phyloP scores from a whole-genome alignment of 1,140 invertebrate genomes.

The Mercenaria mercenaria region DNA sequence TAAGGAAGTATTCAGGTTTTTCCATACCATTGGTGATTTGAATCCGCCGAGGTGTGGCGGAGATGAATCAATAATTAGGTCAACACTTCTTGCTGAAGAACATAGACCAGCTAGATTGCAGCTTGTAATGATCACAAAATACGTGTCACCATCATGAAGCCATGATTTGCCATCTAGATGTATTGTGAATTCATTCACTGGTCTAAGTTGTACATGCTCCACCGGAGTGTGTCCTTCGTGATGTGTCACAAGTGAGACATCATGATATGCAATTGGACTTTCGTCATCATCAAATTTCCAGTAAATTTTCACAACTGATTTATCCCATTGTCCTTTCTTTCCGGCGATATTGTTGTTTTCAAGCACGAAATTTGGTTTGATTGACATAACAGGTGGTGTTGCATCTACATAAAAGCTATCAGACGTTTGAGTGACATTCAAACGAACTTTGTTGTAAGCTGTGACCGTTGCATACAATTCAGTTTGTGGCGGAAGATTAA shows the following conservation, averaged over 20 bases:
- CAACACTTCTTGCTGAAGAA: constrained; percentile 20
- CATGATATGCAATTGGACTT: constrained; percentile 70
- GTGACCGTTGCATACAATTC: constrained; percentile 53
- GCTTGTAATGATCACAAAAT: constrained; percentile 66
- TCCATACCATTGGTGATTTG: constrained; percentile 58
- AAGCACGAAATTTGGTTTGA: neutral
- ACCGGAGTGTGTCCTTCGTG: constrained; percentile 52
- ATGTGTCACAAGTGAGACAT: constrained; percentile 61
- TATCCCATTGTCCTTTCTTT: constrained; percentile 58
- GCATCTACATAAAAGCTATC: constrained; percentile 48
- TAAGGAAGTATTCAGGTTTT: neutral
- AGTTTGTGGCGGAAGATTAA: constrained; percentile 45
- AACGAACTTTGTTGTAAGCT: constrained; percentile 59
- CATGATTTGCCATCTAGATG: constrained; percentile 22
- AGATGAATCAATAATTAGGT: constrained; percentile 70
- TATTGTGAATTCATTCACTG: constrained; percentile 27
- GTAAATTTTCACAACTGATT: constrained; percentile 59
- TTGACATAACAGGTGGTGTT: constrained; percentile 3
- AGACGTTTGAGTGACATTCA: constrained; percentile 44
- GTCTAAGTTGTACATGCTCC: constrained; percentile 23
- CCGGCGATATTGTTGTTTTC: neutral
- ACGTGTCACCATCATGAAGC: constrained; percentile 68
- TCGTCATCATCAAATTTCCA: constrained; percentile 75
- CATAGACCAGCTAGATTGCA: constrained; percentile 76
- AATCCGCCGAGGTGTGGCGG: constrained; percentile 73